Evolutionary conservation across 2,888 invertebrate species (phyloP), one percentile per base, ranked within the genome.

Genomic region (Habroteleia sp.): DNA sequence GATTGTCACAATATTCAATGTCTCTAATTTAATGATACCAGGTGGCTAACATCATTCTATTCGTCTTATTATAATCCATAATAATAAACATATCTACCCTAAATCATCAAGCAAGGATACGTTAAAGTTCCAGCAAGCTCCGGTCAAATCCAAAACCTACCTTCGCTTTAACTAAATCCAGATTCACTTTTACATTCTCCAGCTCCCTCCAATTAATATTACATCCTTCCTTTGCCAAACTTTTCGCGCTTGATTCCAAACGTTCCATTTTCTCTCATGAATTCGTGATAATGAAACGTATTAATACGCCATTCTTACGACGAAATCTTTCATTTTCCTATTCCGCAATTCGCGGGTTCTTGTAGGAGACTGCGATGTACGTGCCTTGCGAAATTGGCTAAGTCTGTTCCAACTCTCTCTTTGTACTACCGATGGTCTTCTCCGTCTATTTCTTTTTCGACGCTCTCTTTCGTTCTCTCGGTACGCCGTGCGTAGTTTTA

Each of bases 401-500:
- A 83, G 84, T 83, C 83, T 82, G 78, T 78, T 82, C 78, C 79
- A 77, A 76, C 69, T 77, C 74, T 68, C 62, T 62, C 71, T 60
- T 73, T 48, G 29, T 69, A 33, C 6, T 37, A 3, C 14, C 48
- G 16, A 27, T 37, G 17, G 27, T 10, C 31, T 11, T 52, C 60
- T 41, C 23, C 27, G 52, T 68, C 48, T 27, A 14, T 54, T 56
- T 44, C 65, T 65, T 65, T 75, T 60, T 39, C 60, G 60, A 6
- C 33, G 35, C 66, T 69, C 76, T 75, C 68, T 65, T 60, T 74
- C 77, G 16, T 72, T 65, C 76, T 56, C 50, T 66, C 29, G 42
- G 7, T 58, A 50, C 62, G 76, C 78, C 82, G 82, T 84, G 86
- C 85, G 84, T 86, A 86, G 84, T 88, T 88, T 88, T 88, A 88